A percentile compares a stretch with the other conserved stretches of the same genome.
Evolutionary conservation across 2,113 vertebrate species (phyloP).

Genomic region (Vireo altiloquus): DNA sequence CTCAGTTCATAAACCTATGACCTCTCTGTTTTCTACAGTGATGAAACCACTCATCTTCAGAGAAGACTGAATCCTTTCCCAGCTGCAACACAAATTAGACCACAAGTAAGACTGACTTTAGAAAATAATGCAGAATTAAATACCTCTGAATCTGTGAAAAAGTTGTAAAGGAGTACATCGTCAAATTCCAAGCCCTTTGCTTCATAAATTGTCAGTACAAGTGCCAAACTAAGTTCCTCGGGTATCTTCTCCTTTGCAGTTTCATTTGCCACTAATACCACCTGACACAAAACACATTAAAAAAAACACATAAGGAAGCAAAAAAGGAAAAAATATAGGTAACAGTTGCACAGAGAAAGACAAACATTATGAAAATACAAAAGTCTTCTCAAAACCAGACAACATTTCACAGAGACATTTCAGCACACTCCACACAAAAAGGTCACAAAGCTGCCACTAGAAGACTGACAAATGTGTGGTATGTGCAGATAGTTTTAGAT

Average conservation of each 20-base stretch:
- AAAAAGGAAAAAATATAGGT: neutral
- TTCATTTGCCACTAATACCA: constrained; percentile 80
- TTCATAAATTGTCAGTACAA: constrained; percentile 83
- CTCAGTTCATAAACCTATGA: neutral
- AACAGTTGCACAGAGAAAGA: neutral
- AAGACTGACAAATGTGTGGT: neutral
- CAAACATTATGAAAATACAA: neutral
- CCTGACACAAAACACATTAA: constrained; percentile 47
- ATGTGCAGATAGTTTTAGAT: neutral
- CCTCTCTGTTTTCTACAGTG: neutral
- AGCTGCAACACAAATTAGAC: neutral
- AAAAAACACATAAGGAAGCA: neutral
- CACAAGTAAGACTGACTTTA: neutral
- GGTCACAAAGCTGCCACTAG: neutral
- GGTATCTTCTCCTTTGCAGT: constrained; percentile 80
- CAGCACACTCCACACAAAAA: neutral
- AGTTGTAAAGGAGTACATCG: constrained; percentile 84
- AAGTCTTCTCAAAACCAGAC: neutral
- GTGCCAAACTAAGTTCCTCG: constrained; percentile 77
- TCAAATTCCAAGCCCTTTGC: constrained; percentile 85
- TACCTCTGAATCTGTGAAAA: constrained; percentile 85
- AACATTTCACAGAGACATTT: neutral
- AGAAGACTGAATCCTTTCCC: neutral
- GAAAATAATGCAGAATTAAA: neutral
- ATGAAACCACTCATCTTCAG: neutral